These are phyloP conservation scores for Bothrops jararaca DNA, from an alignment of 2,113 vertebrate genomes.

Conservation along the genomic window DNA sequence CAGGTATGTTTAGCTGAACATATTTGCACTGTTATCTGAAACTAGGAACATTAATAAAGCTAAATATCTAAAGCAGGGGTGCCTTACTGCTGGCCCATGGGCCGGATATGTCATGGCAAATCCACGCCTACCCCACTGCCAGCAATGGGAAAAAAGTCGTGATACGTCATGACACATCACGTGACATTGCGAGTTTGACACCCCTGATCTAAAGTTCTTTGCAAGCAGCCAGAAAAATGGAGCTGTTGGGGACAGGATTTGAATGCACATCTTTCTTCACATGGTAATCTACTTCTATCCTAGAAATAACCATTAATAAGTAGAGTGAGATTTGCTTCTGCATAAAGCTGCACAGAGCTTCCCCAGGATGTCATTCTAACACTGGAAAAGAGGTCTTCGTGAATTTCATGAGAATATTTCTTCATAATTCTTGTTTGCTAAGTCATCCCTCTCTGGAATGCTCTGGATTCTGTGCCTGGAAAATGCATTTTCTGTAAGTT, in stretches of 20 bases:
- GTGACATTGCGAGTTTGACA: no score
- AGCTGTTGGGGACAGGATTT: background rate
- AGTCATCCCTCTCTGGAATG: constrained; percentile 58
- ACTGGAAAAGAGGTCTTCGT: background rate
- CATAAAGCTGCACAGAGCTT: background rate
- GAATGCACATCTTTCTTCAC: background rate
- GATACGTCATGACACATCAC: no score
- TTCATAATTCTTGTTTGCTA: background rate
- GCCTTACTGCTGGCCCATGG: no score
- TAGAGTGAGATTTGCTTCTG: background rate
- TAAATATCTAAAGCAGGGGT: background rate
- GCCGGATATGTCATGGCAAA: no score
- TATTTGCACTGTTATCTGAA: background rate
- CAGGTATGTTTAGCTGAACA: background rate
- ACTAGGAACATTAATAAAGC: background rate
- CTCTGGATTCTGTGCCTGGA: constrained; percentile 67
- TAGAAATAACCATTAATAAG: background rate
- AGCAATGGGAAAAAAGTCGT: no score
- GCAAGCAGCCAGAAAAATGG: background rate
- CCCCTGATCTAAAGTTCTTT: background rate
- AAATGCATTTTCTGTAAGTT: constrained; percentile 71
- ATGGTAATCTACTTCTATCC: background rate
- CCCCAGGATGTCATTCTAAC: background rate
- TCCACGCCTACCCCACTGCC: no score
- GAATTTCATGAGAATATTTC: background rate